Base-by-base conservation (phyloP, 2,113 vertebrate genomes). In the Phrynosoma blainvillii region DNA sequence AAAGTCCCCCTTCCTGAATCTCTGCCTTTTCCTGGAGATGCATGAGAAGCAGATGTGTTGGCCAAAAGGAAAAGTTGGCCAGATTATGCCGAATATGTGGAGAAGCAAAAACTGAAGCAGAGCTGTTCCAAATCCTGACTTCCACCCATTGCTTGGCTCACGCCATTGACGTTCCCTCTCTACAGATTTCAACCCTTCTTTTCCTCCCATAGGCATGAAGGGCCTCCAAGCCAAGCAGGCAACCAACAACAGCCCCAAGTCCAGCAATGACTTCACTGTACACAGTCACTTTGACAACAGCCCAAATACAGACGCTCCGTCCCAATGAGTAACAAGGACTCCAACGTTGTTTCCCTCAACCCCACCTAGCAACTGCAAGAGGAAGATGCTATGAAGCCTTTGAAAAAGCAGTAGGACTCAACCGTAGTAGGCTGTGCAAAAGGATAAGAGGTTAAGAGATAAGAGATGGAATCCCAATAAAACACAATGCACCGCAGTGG, bases 221-320 rank as follows among this genome's bases (percentile, higher is more conserved):
- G 89, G 91, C 92, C 18, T 62, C 59, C 59, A 62, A 62, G 59
- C 92, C 89, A 70, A 84, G 62, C 21, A 88, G 90, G 87, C 91
- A 81, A 89, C 40, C 89, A 59, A 71, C n/a, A 88, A 89, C 82
- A 90, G 66, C 76, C 36, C 12, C 59, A 89, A 93, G 36, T 36
- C 77, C 18, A 81, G 18, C 16, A 87, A 90, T 95, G 88, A 93
- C 85, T 92, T 95, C 81, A 94, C 2, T 84, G 16, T 62, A 80
- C 89, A 84, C 88, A 87, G 87, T 90, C 76, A 83, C 42, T 54
- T 0, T 94, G 94, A 94, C 88, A 94, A 93, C 80, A 92, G 73
- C 85, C 90, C 93, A 91, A 94, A 95, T 90, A 94, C 88, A 94
- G 90, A 87, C 2, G 18, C 30, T 88, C 92, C 90, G 88, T 65